Percentiles rank a stretch among this genome's conserved stretches.
These are phyloP conservation scores for Xylocopa sonorina DNA, from an alignment of 1,140 invertebrate genomes.

Conservation along the genomic window DNA sequence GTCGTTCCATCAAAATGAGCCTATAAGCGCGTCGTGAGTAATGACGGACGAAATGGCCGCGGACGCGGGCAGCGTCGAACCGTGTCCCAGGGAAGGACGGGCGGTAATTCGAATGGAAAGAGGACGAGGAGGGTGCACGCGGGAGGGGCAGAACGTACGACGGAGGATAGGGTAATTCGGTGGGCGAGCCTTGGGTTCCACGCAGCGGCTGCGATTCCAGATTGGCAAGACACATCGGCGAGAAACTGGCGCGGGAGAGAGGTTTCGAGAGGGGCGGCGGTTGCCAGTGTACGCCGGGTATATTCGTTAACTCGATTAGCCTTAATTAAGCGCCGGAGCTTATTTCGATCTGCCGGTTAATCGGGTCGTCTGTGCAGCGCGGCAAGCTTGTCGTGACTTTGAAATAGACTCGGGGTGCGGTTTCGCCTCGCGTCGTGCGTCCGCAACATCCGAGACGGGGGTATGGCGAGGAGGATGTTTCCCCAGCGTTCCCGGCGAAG, in stretches of 20 bases:
- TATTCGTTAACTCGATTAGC: slow-evolving; percentile 63
- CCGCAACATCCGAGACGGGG: not conserved
- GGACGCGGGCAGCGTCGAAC: not conserved
- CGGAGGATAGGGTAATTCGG: slow-evolving; percentile 28
- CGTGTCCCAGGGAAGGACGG: too few species aligned
- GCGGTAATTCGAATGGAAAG: too few species aligned
- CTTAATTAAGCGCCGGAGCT: slow-evolving; percentile 58
- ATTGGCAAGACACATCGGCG: slow-evolving; percentile 50
- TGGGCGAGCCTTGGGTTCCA: slow-evolving; percentile 30
- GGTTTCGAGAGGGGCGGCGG: not conserved
- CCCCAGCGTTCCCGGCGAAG: not conserved
- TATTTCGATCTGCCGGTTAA: slow-evolving; percentile 60
- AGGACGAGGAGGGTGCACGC: too few species aligned
- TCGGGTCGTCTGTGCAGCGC: slow-evolving; percentile 45
- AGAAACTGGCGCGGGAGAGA: not conserved
- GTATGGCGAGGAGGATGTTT: not conserved
- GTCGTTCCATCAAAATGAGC: too few species aligned
- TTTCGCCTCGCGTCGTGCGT: slow-evolving; percentile 30
- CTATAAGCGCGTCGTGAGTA: too few species aligned
- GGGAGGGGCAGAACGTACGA: not conserved
- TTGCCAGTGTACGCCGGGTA: slow-evolving; percentile 39
- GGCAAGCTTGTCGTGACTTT: slow-evolving; percentile 46
- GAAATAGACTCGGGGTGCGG: slow-evolving; percentile 51
- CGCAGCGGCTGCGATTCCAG: slow-evolving; percentile 40
- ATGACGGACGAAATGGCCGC: not conserved